Evolutionary conservation across 2,888 invertebrate species (phyloP).

Genomic region (Plebejus melissa): DNA sequence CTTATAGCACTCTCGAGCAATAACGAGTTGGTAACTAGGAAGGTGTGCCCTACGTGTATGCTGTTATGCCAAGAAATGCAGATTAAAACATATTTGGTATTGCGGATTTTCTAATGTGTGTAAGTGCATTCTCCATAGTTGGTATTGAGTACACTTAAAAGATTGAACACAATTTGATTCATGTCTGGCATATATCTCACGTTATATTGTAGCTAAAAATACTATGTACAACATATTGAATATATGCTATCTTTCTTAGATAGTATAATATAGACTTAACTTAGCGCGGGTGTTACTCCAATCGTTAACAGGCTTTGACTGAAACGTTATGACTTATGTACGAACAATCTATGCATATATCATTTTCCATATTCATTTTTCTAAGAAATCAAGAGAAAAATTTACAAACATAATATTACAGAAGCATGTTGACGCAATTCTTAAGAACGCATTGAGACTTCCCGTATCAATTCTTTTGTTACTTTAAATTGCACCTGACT

Average conservation of each 20-base stretch:
- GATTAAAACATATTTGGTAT: not conserved
- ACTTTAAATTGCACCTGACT: not conserved
- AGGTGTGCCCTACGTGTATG: not conserved
- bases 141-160: no score
- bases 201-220: no score
- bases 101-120: no score
- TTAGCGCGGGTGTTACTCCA: not conserved
- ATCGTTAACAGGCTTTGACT: not conserved
- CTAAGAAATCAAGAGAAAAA: not conserved
- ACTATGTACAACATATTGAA: not conserved
- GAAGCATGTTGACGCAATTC: not conserved
- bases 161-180: not conserved
- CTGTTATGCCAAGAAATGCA: not conserved
- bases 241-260: not conserved
- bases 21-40: not conserved
- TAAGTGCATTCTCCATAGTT: no score
- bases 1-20: not conserved
- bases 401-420: not conserved
- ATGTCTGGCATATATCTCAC: no score
- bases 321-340: not conserved
- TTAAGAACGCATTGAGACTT: not conserved
- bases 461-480: not conserved
- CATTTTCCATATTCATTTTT: not conserved
- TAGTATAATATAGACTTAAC: not conserved
- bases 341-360: not conserved